Base-by-base conservation (phyloP, 2,113 vertebrate genomes). In the Isichthys henryi region DNA sequence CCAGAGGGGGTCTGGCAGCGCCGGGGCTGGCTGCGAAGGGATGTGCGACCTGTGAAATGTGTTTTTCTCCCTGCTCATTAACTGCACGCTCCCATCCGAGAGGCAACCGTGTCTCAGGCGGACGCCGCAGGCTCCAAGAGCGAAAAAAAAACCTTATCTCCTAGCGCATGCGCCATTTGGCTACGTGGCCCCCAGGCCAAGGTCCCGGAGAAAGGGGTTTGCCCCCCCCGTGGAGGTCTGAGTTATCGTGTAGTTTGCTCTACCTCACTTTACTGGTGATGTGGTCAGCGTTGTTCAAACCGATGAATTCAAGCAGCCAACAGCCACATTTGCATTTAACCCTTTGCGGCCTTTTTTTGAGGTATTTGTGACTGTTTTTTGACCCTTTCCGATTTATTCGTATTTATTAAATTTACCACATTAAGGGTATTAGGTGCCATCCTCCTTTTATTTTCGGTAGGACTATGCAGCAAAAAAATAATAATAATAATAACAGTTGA, bases 1-100 rank as follows among this genome's bases (percentile, higher is more conserved):
- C 93, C 94, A 92, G 92, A 88, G 93, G 93, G 93, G 93, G 92
- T 89, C 93, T 91, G 93, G 91, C 94, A 91, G 91, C 90, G 82
- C 89, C 19, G 19, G 87, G 27, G 43, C 31, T 62, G 19, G 52
- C 88, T 39, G 50, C 53, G 80, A 85, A 70, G 56, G 87, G 90
- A 35, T 85, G 56, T 90, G 87, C 84, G 80, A 90, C 87, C 90
- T 85, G 87, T 70, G 90, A 88, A 90, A 88, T 74, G 87, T 88
- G 87, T 43, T 74, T 83, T 82, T 49, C 87, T 66, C 87, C 53
- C 52, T 50, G 31, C 86, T 87, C 89, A 88, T 90, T 88, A 87
- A 48, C 86, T 31, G 85, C 85, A 56, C 23, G 43, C 86, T 56
- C n/a, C 58, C 45, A 66, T 43, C 48, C 86, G 49, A 39, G 52